A percentile compares a stretch with the other conserved stretches of the same genome.
These are phyloP conservation scores for Platichthys flesus DNA, from an alignment of 2,113 vertebrate genomes.

Conservation along the genomic window DNA sequence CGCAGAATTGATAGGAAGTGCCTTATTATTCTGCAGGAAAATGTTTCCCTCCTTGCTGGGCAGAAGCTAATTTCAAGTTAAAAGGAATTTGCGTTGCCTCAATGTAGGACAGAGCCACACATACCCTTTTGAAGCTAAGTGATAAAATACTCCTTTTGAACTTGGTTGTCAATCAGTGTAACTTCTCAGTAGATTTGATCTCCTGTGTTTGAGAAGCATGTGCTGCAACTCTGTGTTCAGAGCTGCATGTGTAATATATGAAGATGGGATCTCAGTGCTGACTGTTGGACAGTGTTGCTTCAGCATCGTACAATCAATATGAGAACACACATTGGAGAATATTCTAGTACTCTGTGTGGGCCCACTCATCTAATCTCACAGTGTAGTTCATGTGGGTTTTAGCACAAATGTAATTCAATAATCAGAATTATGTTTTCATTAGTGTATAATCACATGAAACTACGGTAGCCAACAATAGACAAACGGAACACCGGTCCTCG, in stretches of 20 bases:
- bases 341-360: constrained; percentile 4
- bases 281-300: constrained; percentile 27
- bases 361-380: constrained; percentile 4
- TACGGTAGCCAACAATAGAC: no score
- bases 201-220: constrained; percentile 50
- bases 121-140: constrained; percentile 61
- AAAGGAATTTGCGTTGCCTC: constrained; percentile 51
- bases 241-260: constrained; percentile 29
- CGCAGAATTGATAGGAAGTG: constrained; percentile 56
- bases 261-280: not conserved
- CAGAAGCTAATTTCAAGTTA: constrained; percentile 68
- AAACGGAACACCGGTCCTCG: no score
- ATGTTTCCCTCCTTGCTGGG: constrained; percentile 50
- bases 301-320: not conserved
- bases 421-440: not conserved
- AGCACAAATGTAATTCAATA: not conserved
- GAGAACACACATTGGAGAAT: not conserved
- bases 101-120: constrained; percentile 45
- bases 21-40: constrained; percentile 67
- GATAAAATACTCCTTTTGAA: constrained; percentile 69
- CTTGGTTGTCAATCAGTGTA: constrained; percentile 57
- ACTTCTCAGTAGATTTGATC: constrained; percentile 55
- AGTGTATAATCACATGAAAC: not conserved
- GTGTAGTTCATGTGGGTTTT: not conserved
- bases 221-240: constrained; percentile 50